phyloP scores from a whole-genome alignment of 2,888 invertebrate species.

The Andrena haemorrhoa region DNA sequence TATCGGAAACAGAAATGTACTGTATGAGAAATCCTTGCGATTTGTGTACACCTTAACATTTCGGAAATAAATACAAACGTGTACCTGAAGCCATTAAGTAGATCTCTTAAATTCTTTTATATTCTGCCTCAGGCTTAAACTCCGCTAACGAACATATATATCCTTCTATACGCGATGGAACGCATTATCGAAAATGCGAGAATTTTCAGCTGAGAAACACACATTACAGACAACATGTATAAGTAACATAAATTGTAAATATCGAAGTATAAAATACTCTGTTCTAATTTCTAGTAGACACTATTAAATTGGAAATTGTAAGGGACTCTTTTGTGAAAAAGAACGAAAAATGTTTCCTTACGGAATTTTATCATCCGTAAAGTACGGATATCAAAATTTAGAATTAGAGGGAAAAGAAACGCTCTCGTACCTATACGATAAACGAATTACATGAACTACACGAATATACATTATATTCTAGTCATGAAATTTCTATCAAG shows the following conservation, averaged over 20 bases:
- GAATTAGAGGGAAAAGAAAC: conserved; percentile 77
- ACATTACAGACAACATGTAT: not conserved
- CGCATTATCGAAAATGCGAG: not conserved
- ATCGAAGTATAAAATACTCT: conserved; percentile 10
- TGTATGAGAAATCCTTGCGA: not conserved
- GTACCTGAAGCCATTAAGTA: conserved; percentile 56
- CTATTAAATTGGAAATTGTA: conserved; percentile 1
- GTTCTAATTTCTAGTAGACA: conserved; percentile 2
- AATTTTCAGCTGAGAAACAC: not conserved
- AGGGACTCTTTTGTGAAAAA: not conserved
- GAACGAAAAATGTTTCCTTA: not conserved
- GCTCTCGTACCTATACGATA: conserved; percentile 75
- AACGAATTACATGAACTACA: conserved; percentile 34
- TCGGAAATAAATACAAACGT: conserved; percentile 44
- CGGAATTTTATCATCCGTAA: conserved; percentile 3
- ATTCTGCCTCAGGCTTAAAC: conserved; percentile 9
- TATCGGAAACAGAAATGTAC: not conserved
- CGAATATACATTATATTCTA: conserved; percentile 63
- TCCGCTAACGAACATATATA: not conserved
- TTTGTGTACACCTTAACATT: conserved; percentile 24
- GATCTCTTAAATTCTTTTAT: conserved; percentile 39
- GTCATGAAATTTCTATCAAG: conserved; percentile 71
- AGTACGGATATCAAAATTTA: conserved; percentile 42
- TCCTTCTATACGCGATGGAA: not conserved
- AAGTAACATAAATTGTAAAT: conserved; percentile 28